Base-by-base conservation (phyloP, 2,797 vertebrate species). In the Gymnodraco acuticeps region DNA sequence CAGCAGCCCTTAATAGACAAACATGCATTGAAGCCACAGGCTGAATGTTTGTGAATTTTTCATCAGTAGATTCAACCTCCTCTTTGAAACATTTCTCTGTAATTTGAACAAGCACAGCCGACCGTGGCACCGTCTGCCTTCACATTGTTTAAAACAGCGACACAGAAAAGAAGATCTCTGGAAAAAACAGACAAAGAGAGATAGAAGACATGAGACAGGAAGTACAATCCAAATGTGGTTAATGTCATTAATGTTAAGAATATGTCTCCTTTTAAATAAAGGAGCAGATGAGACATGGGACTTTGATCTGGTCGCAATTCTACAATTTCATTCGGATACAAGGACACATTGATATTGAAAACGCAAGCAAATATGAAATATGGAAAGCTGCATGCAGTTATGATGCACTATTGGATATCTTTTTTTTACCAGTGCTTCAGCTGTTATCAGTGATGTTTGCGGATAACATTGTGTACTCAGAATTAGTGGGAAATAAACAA, bases 11-110 rank as follows among this genome's bases (percentile, higher is more conserved):
- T 74, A 78, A 80, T 70, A 73, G 64, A 76, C 71, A 62, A 27
- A 47, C 77, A 70, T 50, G 75, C 58, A 54, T 50, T 42, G 62
- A 67, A 85, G 74, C 83, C 75, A 47, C 70, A 17, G 77, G 73
- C 72, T 62, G 64, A 54, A 53, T 71, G 87, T 68, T 84, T 65
- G 82, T 81, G 78, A 78, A 82, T 85, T 76, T 85, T 80, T 87
- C 72, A 91, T 87, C 83, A 81, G 65, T 42, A 23, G 56, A 68
- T 61, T 61, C 77, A 23, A 23, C 56, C 47, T 58, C 33, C 16
- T 52, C 53, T 76, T 64, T 33, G 23, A 87, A 82, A 67, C 27
- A 15, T 55, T 11, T 70, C 33, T 53, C 55, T 78, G 76, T 80
- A 73, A 77, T 77, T 82, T 70, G n/a, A 77, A 78, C 63, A 14